Conservation (phyloP, 2,113 vertebrate species). For the Ibidorhyncha struthersii region DNA sequence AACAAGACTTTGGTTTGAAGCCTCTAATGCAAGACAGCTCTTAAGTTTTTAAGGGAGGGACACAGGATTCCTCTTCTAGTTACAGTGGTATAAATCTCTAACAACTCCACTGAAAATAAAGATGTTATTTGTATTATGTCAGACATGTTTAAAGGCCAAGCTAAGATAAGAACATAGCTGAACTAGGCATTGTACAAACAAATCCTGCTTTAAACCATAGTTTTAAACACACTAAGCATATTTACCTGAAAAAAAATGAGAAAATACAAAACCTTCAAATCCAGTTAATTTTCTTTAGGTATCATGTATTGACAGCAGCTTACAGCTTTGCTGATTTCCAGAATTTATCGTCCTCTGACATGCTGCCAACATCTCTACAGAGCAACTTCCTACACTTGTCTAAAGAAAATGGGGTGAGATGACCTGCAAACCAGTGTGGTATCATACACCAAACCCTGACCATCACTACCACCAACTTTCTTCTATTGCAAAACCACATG, state of each 20-base stretch:
- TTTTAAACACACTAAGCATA: not conserved
- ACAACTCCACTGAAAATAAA: not conserved
- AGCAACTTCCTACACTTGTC: slow-evolving; percentile 79
- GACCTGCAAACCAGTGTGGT: not conserved
- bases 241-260: not conserved
- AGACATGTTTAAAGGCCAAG: not conserved
- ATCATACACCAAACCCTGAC: not conserved
- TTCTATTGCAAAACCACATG: not conserved
- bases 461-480: not conserved
- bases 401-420: slow-evolving; percentile 79
- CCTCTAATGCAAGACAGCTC: not conserved
- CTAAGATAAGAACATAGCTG: not conserved
- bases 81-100: not conserved
- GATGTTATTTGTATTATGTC: not conserved
- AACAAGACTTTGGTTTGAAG: not conserved
- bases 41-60: not conserved
- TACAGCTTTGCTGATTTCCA: slow-evolving; percentile 77
- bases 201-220: not conserved
- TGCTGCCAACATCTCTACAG: slow-evolving; percentile 76
- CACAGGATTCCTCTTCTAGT: not conserved
- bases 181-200: not conserved
- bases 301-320: slow-evolving; percentile 79
- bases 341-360: slow-evolving; percentile 67
- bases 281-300: slow-evolving; percentile 70
- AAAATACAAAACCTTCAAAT: slow-evolving; percentile 12